phyloP scores from a whole-genome alignment of 2,888 invertebrate species.

The Neocrepidodera transversa region DNA sequence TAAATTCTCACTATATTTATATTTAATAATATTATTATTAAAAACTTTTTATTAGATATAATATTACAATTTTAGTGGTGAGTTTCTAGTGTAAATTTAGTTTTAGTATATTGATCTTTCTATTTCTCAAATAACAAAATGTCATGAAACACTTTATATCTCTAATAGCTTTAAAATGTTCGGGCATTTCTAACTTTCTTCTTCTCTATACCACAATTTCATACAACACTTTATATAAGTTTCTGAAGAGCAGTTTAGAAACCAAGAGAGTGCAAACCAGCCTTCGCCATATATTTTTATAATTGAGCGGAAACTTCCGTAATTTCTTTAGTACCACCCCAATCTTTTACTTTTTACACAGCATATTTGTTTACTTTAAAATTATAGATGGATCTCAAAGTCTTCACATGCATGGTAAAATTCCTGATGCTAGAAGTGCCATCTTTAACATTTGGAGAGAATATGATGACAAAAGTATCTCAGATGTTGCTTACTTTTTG shows the following conservation, averaged over 20 bases:
- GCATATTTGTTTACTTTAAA: too few species aligned
- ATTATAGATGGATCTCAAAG: slow-evolving; percentile 73
- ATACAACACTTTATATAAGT: slow-evolving; percentile 10
- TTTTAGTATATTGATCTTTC: slow-evolving; percentile 6
- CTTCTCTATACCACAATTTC: slow-evolving; percentile 7
- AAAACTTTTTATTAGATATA: too few species aligned
- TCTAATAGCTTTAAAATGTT: slow-evolving; percentile 12
- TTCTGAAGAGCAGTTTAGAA: slow-evolving; percentile 10
- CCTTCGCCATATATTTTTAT: slow-evolving; percentile 6
- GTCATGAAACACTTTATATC: slow-evolving; percentile 9
- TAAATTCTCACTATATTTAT: too few species aligned
- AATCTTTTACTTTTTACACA: neutral
- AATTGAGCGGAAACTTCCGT: slow-evolving; percentile 4
- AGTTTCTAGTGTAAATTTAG: too few species aligned
- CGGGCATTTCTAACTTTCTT: slow-evolving; percentile 5
- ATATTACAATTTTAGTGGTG: too few species aligned
- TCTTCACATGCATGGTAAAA: slow-evolving; percentile 75
- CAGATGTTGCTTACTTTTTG: slow-evolving; percentile 80
- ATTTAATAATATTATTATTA: too few species aligned
- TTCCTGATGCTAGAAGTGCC: slow-evolving; percentile 79
- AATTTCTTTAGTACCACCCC: neutral
- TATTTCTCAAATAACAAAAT: slow-evolving; percentile 11
- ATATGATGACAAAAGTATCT: slow-evolving; percentile 79
- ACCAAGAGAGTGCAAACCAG: slow-evolving; percentile 2
- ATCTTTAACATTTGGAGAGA: slow-evolving; percentile 81